These are phyloP conservation scores for Tinamus major DNA, from an alignment of 2,797 vertebrate genomes.

Conservation along the genomic window DNA sequence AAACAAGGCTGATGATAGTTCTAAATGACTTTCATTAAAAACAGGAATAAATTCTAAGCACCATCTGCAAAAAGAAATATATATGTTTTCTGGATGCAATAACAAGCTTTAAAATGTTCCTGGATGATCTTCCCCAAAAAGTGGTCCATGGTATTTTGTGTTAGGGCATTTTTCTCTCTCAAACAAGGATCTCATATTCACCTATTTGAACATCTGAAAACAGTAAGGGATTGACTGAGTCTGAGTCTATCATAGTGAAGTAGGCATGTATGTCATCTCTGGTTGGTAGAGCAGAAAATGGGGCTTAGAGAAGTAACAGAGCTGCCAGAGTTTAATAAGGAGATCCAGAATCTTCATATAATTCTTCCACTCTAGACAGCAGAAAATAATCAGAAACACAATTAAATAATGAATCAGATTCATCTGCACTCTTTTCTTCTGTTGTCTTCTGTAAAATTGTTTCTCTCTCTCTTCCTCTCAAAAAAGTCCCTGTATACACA, in stretches of 20 bases:
- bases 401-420: background rate
- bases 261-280: background rate
- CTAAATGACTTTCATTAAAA: background rate
- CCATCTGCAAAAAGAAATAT: background rate
- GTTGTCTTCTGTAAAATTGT: background rate
- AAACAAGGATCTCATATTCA: background rate
- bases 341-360: background rate
- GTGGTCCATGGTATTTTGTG: background rate
- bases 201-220: background rate
- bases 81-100: background rate
- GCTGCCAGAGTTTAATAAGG: background rate
- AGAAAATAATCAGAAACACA: background rate
- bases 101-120: background rate
- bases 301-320: background rate
- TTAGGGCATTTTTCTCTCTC: background rate
- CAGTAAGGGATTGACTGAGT: background rate
- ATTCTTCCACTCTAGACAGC: background rate
- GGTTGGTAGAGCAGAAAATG: background rate
- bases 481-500: background rate
- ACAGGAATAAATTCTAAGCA: background rate
- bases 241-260: background rate
- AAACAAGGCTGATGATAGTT: background rate
- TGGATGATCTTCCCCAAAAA: rapidly evolving
- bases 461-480: background rate
- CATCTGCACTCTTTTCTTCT: background rate